phyloP scores from a whole-genome alignment of 2,113 vertebrate species.

The Neogale vison region DNA sequence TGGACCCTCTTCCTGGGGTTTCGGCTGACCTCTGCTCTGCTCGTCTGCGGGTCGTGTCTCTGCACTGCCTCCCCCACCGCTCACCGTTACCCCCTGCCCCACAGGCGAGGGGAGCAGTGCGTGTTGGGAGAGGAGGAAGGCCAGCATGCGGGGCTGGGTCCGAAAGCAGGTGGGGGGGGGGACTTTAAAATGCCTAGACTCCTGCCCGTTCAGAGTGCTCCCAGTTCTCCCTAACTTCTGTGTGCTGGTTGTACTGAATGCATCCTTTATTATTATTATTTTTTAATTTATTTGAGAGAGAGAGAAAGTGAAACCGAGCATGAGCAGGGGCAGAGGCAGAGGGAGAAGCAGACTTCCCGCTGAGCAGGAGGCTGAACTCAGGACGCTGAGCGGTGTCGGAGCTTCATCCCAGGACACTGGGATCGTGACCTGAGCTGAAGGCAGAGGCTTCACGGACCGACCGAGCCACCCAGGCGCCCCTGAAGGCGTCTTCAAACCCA shows the following conservation, averaged over 20 bases:
- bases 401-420: too few relatives aligned
- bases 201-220: too few relatives aligned
- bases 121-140: background rate
- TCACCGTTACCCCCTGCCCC: background rate
- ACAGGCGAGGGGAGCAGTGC: background rate
- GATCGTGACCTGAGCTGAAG: background rate
- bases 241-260: too few relatives aligned
- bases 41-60: background rate
- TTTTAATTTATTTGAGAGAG: too few relatives aligned
- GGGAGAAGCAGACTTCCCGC: too few relatives aligned
- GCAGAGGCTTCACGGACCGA: background rate
- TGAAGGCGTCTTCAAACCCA: background rate
- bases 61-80: fast-evolving
- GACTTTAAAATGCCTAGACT: too few relatives aligned
- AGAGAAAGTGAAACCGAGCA: too few relatives aligned
- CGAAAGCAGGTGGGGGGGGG: background rate
- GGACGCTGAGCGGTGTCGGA: too few relatives aligned
- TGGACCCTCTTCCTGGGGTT: background rate
- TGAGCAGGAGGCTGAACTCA: too few relatives aligned
- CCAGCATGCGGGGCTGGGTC: background rate
- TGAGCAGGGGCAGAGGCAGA: too few relatives aligned
- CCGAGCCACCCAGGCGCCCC: background rate
- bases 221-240: too few relatives aligned
- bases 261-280: too few relatives aligned
- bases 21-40: fast-evolving